Base-by-base conservation (phyloP, 2,888 invertebrate genomes). In the Leucania comma region DNA sequence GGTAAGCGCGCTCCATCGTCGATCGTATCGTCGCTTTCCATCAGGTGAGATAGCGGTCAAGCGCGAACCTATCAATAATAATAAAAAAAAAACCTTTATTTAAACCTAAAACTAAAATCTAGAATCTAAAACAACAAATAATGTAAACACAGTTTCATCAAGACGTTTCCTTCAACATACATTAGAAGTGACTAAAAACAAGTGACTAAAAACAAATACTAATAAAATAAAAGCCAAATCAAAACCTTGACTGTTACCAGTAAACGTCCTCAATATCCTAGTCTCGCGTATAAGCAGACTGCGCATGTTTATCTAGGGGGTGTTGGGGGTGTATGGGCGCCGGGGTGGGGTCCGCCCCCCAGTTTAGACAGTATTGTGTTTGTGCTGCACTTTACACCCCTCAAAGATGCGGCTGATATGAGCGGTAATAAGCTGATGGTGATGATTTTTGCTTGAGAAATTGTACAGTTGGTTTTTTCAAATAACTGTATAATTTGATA, bases 281-380 rank as follows among this genome's bases (percentile, higher is more conserved):
- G 72, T 24, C 32, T 32, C 24, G 46, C 56, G 61, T 65, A 38
- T 53, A 61, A 62, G 53, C 69, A 59, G 26, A 26, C 54, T 64
- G 73, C 61, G 79, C 81, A 72, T 81, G 78, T 81, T 75, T 65
- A 57, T 42, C 24, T 24, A 32, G 72, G 51, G 73, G 72, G 75
- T n/a, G 29, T 32, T 8, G 51, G 51, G 75, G 42, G 42, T 42
- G 66, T 38, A 58, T 68, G 38, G 48, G 75, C 24, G 58, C 12
- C 38, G 38, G 68, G 62, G 22, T 14, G 17, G 42, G 42, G 72
- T 32, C 61, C 78, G 32, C 65, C 66, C 51, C 60, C 57, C 78
- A 68, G 82, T 80, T 83, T 82, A 83, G 81, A 78, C 73, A 67
- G 71, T 84, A 83, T 83, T 83, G 78, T 84, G 84, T 83, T 84